Conservation (phyloP, 2,888 invertebrate species). For the Oscheius sp. region DNA sequence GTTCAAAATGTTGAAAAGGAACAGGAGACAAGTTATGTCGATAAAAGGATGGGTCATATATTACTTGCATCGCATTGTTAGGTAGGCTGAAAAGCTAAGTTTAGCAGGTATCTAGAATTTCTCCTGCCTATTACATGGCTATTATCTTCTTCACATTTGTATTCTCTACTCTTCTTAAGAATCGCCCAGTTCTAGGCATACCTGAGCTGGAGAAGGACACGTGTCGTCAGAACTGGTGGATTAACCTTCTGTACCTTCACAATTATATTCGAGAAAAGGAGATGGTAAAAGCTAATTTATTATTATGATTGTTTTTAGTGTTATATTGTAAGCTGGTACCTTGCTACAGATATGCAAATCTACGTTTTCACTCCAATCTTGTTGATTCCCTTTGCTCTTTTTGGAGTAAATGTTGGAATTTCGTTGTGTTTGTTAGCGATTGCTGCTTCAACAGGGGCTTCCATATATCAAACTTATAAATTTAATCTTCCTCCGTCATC, state of each 20-base stretch:
- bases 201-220: conserved; percentile 36
- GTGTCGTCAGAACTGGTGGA: conserved; percentile 49
- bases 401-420: conserved; percentile 20
- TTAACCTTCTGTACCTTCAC: conserved; percentile 57
- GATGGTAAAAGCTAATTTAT: conserved; percentile 27
- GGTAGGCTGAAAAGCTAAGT: conserved; percentile 1
- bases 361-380: conserved; percentile 55
- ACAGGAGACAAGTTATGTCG: neutral
- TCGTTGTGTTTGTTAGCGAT: conserved; percentile 30
- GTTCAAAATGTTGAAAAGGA: conserved; percentile 35
- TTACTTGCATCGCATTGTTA: conserved; percentile 17
- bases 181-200: conserved; percentile 38
- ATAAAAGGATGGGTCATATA: conserved; percentile 18
- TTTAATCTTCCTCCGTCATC: conserved; percentile 53
- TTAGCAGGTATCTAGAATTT: conserved; percentile 28
- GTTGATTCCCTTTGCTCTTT: conserved; percentile 48
- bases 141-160: conserved; percentile 56
- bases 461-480: conserved; percentile 33
- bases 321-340: conserved; percentile 54
- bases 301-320: conserved; percentile 35
- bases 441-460: conserved; percentile 30
- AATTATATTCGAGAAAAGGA: conserved; percentile 45
- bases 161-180: conserved; percentile 27
- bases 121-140: conserved; percentile 53
- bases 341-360: conserved; percentile 60